Evolutionary conservation across 2,888 invertebrate species (phyloP), one percentile per base, ranked within the genome.

Genomic region (Metacarcinus magister): DNA sequence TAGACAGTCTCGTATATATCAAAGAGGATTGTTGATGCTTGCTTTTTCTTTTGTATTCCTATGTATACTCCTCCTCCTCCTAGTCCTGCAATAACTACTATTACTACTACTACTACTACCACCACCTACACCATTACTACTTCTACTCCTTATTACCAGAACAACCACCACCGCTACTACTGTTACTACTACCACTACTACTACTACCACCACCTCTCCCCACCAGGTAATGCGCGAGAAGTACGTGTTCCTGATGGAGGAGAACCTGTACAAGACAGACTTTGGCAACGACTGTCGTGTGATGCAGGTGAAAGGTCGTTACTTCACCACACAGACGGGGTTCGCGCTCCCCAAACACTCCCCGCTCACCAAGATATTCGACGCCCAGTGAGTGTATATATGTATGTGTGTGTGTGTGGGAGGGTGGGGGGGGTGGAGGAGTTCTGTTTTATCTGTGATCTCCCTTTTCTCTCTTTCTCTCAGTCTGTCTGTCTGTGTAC

Each of bases 231-330:
- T 89, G 7, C 28, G 89, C 19, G 93, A 95, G 32, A 75, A 60
- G 28, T 96, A 95, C 89, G 90, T 96, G 39, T 94, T 44, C 75
- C 93, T 96, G 95, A 96, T 96, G 54, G 96, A 96, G 75, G 96
- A 95, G 46, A 96, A 95, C 43, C 2, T 82, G 32, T 96, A 60
- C 75, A 44, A 28, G 23, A 43, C 95, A 2, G 10, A 92, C 44
- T 92, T 60, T 16, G 92, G 89, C 4, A 44, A 93, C 13, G 23
- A 54, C 89, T 96, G 96, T 16, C 60, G 46, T 0, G 90, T 93
- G 7, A 60, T 82, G 89, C 92, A 94, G 23, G 28, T 91, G 7
- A 46, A 67, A 75, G 90, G 93, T 1, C 39, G 54, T 2, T 96
- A 96, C 48, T 96, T 96, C 93, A 95, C 87, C 60, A 92, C 94